Conservation (phyloP, 1,140 invertebrate genomes). For the Zaprionus camerounensis region DNA sequence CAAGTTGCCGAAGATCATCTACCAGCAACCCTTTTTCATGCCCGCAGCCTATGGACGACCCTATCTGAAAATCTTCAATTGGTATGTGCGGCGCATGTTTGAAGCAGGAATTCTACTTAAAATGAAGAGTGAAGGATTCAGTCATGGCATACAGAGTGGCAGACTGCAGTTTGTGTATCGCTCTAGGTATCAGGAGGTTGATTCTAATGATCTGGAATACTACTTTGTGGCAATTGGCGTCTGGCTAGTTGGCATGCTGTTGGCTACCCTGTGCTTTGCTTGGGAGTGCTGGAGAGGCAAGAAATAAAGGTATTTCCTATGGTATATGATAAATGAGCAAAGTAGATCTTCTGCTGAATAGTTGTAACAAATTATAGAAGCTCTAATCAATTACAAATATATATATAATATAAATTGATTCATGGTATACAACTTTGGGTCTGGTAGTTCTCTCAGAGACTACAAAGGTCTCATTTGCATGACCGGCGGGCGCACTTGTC, state of each 20-base stretch:
- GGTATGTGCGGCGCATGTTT: slow-evolving; percentile 57
- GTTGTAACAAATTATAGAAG: too few relatives aligned
- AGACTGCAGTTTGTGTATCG: slow-evolving; percentile 41
- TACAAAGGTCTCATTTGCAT: slow-evolving; percentile 72
- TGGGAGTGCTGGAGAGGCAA: slow-evolving; percentile 12
- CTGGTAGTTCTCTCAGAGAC: too few relatives aligned
- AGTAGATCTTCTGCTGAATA: too few relatives aligned
- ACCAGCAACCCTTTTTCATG: slow-evolving; percentile 60
- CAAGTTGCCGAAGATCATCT: slow-evolving; percentile 48
- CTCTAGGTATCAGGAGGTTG: slow-evolving; percentile 42
- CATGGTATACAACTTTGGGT: too few relatives aligned
- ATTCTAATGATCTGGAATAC: slow-evolving; percentile 63
- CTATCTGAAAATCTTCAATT: slow-evolving; percentile 63
- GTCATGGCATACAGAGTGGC: slow-evolving; percentile 58
- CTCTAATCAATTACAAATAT: too few relatives aligned
- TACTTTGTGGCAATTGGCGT: slow-evolving; percentile 48
- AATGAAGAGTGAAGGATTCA: slow-evolving; percentile 58
- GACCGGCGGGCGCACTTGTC: slow-evolving; percentile 62
- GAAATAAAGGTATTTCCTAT: not conserved
- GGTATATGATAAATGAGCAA: not conserved
- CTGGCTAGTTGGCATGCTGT: slow-evolving; percentile 53
- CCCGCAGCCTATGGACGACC: slow-evolving; percentile 52
- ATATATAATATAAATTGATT: too few relatives aligned
- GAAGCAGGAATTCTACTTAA: slow-evolving; percentile 60
- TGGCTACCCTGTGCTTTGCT: slow-evolving; percentile 38